Evolutionary conservation across 2,888 invertebrate genomes (phyloP).

Genomic region (Candidula unifasciata): DNA sequence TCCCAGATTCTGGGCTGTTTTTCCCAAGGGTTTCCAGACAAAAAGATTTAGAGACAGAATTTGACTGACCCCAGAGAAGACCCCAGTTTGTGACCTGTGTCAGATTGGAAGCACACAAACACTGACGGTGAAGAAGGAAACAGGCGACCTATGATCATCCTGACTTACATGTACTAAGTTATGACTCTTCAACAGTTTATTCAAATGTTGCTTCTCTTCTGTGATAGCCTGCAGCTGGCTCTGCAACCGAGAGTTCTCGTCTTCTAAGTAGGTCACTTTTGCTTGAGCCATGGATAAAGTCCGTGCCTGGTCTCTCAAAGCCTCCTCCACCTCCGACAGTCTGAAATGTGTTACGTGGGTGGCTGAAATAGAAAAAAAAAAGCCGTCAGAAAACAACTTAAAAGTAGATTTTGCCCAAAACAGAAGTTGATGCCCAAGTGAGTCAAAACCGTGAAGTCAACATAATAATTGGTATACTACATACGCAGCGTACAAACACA

Average conservation of each 20-base stretch:
- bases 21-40: too few relatives aligned
- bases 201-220: constrained; percentile 72
- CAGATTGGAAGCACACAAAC: too few relatives aligned
- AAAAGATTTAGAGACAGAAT: too few relatives aligned
- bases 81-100: too few relatives aligned
- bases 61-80: too few relatives aligned
- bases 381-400: background rate
- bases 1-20: too few relatives aligned
- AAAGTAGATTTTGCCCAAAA: background rate
- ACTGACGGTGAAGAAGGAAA: too few relatives aligned
- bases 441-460: too few relatives aligned
- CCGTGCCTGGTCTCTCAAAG: constrained; percentile 68
- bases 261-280: constrained; percentile 71
- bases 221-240: constrained; percentile 67
- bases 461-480: too few relatives aligned
- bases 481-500: too few relatives aligned
- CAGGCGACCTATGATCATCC: background rate
- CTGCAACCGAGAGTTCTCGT: constrained; percentile 73
- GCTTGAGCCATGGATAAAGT: constrained; percentile 71
- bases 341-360: constrained; percentile 68
- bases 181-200: constrained; percentile 70
- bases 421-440: background rate
- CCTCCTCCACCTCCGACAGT: constrained; percentile 73
- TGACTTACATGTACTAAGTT: constrained; percentile 67
- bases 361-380: constrained; percentile 55